These are phyloP conservation scores for Enteromius unitaeniatus DNA, from an alignment of 2,797 vertebrate species.

Conservation along the genomic window DNA sequence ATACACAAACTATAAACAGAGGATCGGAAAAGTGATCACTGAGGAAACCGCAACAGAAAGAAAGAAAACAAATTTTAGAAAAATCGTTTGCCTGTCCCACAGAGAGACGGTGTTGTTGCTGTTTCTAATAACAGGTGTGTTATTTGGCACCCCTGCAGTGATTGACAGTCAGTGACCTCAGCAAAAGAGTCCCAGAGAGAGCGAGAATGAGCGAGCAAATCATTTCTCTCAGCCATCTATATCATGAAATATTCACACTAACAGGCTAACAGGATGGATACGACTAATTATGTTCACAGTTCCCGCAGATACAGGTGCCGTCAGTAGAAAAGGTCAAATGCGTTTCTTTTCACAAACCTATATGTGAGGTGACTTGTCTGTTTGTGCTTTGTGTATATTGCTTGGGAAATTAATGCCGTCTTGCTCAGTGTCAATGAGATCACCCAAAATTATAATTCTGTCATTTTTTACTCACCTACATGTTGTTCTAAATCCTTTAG, in stretches of 20 bases:
- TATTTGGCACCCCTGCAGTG: slow-evolving; percentile 19
- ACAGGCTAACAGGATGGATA: slow-evolving; percentile 47
- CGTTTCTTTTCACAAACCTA: slow-evolving; percentile 28
- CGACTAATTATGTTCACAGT: slow-evolving; percentile 49
- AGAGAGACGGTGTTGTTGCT: not conserved
- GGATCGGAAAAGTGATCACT: slow-evolving; percentile 10
- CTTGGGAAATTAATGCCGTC: slow-evolving; percentile 9
- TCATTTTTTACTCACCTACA: not conserved
- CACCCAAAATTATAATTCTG: not conserved
- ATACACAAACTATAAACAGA: not conserved
- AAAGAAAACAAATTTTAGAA: not conserved
- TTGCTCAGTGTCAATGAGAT: not conserved
- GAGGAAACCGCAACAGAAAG: not conserved
- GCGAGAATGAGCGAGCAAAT: slow-evolving; percentile 1
- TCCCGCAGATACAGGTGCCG: slow-evolving; percentile 36
- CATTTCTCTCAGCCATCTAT: slow-evolving; percentile 14
- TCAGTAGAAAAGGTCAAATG: slow-evolving; percentile 52
- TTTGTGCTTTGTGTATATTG: slow-evolving; percentile 3
- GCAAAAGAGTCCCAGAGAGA: slow-evolving; percentile 50
- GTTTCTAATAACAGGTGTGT: slow-evolving; percentile 36
- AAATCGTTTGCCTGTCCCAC: not conserved
- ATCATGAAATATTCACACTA: slow-evolving; percentile 58
- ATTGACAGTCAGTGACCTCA: slow-evolving; percentile 52
- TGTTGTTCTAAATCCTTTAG: not conserved
- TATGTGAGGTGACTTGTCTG: slow-evolving; percentile 14